Evolutionary conservation across 2,888 invertebrate genomes (phyloP), one percentile per base, ranked within the genome.

Genomic region (Hydraecia micacea): DNA sequence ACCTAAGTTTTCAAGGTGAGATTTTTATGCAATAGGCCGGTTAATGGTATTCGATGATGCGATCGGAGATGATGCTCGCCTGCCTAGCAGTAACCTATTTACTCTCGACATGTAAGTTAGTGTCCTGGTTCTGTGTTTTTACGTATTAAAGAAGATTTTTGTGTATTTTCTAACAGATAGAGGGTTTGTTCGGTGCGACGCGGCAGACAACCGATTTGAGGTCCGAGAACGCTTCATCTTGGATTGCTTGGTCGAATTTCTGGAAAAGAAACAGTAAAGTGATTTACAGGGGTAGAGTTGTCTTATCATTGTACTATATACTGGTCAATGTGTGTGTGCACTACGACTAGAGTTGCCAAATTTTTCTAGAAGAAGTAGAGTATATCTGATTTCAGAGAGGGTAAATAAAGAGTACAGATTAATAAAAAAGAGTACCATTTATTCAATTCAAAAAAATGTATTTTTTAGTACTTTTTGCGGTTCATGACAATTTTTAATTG

Each of bases 121-220:
- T 36, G 46, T 70, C 36, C 60, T 70, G 82, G 65, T 42, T 80
- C 49, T 49, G 18, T 83, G 36, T 52, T 9, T 46, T 39, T 63
- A 69, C 65, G 49, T 74, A 60, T 55, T 32, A n/a, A 9, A 21
- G 58, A 39, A 62, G 32, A 28, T 46, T 36, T 66, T 46, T 13
- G 13, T 11, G 28, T 52, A 32, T 15, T 36, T 46, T 18, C 58
- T 91, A 93, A 87, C 97, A 96, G 21, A 86, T 85, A 0, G 94
- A 73, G 0, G 96, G 97, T 70, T 95, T 96, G 87, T 84, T 92
- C 15, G 87, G 76, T 0, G 96, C 93, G 15, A 88, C 88, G 81
- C 96, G 94, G 92, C 98, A 98, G 5, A 98, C 93, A 0, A 97
- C 97, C 1, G 94, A 92, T 70, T 97, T 96, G 79, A 98, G 97